Evolutionary conservation across 2,888 invertebrate genomes (phyloP).

Genomic region (Hemaris fuciformis): DNA sequence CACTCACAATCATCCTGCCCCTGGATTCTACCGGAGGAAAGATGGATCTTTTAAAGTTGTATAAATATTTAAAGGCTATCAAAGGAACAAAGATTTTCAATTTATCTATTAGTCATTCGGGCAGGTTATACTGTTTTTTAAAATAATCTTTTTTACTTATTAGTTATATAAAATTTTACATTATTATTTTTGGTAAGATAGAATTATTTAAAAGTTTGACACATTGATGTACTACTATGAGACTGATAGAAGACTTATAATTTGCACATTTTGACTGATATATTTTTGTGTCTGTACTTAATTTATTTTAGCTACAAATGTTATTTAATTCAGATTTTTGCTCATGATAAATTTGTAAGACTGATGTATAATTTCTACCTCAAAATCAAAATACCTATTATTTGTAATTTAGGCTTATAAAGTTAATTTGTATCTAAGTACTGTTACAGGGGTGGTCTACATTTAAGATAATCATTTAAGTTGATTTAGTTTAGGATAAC

Average conservation of each 20-base stretch:
- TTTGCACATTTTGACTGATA: neutral
- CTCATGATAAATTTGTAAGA: constrained; percentile 12
- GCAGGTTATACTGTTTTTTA: neutral
- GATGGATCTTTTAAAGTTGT: constrained; percentile 71
- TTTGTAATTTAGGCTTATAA: neutral
- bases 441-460: neutral
- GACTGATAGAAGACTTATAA: constrained; percentile 1
- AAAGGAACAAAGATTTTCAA: neutral
- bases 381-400: neutral
- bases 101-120: neutral
- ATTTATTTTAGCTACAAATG: neutral
- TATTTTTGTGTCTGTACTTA: neutral
- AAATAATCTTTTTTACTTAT: neutral
- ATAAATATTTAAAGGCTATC: constrained; percentile 24
- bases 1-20: constrained; percentile 63
- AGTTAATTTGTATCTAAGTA: neutral
- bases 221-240: neutral
- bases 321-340: neutral
- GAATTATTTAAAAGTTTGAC: neutral
- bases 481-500: neutral
- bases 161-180: neutral
- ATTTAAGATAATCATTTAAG: neutral
- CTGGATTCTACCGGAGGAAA: constrained; percentile 61
- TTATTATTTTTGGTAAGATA: neutral
- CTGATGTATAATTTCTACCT: constrained; percentile 13